Base-by-base conservation (phyloP, 1,140 invertebrate species). In the Yoshiicerus persimilis region DNA sequence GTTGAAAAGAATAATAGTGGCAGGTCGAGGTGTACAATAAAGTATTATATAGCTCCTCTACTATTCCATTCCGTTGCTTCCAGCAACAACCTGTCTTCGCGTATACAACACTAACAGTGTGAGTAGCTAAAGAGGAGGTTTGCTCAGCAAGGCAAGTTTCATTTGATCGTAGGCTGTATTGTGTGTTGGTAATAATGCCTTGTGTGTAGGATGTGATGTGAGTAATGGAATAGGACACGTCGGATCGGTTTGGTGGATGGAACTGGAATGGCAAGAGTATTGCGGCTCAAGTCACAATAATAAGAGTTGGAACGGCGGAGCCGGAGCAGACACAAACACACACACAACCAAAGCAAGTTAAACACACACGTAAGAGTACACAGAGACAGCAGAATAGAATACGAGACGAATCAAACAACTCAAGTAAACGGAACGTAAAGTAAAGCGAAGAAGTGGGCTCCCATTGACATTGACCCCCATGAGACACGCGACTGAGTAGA, bases 401-500 rank as follows among this genome's bases (percentile, higher is more conserved):
- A 39, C 80, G 32, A 34, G 39, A 80, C 10, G 38, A 84, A 47
- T 84, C 38, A 84, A 84, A 41, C 38, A 56, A 47, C 83, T 84
- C 38, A 27, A 84, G 39, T 39, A 16, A 84, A 47, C 30, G 23
- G 34, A 36, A 36, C 83, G 38, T 80, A 80, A 80, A 80, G 75
- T 80, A 80, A 80, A 80, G 75, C 75, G 30, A 80, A 80, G 75
- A 80, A 80, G 75, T 80, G 34, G 75, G 75, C 75, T 36, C 38
- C 38, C 83, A 84, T 84, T 84, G 83, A 84, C 83, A 84, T 84
- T 84, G 83, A 84, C 83, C 83, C 83, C 83, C 83, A 84, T 47
- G 83, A 84, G 83, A 84, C 83, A 84, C 83, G 83, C 83, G 83
- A 84, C 83, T 84, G 83, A 56, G 83, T 84, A 84, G 83, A 84